Evolutionary conservation across 2,888 invertebrate species (phyloP).

Genomic region (Tachina lurida): DNA sequence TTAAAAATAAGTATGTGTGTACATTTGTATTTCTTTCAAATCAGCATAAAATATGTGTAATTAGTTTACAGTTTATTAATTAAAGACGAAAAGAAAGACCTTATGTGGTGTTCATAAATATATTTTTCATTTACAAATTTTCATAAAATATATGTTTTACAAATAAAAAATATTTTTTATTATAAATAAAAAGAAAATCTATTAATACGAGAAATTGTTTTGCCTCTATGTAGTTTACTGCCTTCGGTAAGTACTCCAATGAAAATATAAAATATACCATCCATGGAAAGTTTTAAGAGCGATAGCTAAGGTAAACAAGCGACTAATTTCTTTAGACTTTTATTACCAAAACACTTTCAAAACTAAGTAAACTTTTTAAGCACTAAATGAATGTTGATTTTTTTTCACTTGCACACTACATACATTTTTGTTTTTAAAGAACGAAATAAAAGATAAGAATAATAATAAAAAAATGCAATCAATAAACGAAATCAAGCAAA

Average conservation of each 20-base stretch:
- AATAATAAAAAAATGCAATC: conserved; percentile 32
- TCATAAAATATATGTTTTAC: too few species aligned
- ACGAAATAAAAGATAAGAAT: conserved; percentile 20
- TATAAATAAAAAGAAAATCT: too few species aligned
- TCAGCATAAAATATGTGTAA: too few species aligned
- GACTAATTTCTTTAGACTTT: neutral
- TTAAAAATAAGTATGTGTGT: too few species aligned
- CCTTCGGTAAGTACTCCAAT: neutral
- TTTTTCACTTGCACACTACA: conserved; percentile 8
- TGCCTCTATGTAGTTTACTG: neutral
- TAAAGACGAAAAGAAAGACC: too few species aligned
- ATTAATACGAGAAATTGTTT: too few species aligned
- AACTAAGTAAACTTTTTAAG: conserved; percentile 32
- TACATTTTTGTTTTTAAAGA: conserved; percentile 29
- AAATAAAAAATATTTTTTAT: too few species aligned
- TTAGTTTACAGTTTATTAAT: too few species aligned
- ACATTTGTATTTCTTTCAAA: too few species aligned
- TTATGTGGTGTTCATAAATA: too few species aligned
- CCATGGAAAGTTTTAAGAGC: neutral
- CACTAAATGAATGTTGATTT: conserved; percentile 40
- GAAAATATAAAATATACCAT: conserved; percentile 27
- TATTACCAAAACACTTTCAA: neutral
- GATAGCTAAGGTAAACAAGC: neutral
- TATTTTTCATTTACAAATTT: too few species aligned
- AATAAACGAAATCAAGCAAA: conserved; percentile 62